These are phyloP conservation scores for Fragum whitleyi DNA, from an alignment of 2,888 invertebrate species.

Conservation along the genomic window DNA sequence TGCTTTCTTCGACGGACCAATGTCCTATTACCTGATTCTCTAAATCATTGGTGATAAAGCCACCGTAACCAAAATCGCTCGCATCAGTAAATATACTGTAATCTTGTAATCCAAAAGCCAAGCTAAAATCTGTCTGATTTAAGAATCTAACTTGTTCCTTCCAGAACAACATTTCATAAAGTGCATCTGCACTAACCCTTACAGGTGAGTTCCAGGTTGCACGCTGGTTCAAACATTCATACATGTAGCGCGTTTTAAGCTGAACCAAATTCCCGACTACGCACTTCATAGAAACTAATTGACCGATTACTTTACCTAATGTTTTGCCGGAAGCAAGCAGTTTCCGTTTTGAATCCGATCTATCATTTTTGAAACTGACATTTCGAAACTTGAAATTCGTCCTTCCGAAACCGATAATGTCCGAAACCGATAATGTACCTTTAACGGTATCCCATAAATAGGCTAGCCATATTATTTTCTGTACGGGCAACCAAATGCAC, in stretches of 20 bases:
- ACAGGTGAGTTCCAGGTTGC: slow-evolving; percentile 45
- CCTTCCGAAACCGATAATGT: slow-evolving; percentile 48
- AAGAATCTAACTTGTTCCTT: slow-evolving; percentile 11
- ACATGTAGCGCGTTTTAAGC: slow-evolving; percentile 34
- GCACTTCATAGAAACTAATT: slow-evolving; percentile 45
- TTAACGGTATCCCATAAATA: slow-evolving; percentile 44
- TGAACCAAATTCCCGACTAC: slow-evolving; percentile 32
- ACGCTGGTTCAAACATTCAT: slow-evolving; percentile 32
- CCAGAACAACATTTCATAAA: slow-evolving; percentile 24
- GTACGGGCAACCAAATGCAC: slow-evolving; percentile 52
- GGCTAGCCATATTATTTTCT: slow-evolving; percentile 51
- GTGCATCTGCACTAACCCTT: slow-evolving; percentile 13
- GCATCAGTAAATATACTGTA: slow-evolving; percentile 42
- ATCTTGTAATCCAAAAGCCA: background rate
- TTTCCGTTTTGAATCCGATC: background rate
- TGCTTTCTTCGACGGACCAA: slow-evolving; percentile 42
- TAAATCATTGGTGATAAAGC: slow-evolving; percentile 34
- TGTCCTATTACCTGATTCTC: slow-evolving; percentile 37
- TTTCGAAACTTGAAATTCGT: slow-evolving; percentile 12
- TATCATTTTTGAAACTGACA: slow-evolving; percentile 5
- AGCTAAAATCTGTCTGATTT: slow-evolving; percentile 3
- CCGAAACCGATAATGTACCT: slow-evolving; percentile 40
- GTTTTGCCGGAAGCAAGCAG: slow-evolving; percentile 25
- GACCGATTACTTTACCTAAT: slow-evolving; percentile 43
- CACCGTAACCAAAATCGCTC: slow-evolving; percentile 41